Percentiles rank a stretch among this genome's conserved stretches.
Conservation (phyloP, 1,140 invertebrate species). For the Ridgeia piscesae region DNA sequence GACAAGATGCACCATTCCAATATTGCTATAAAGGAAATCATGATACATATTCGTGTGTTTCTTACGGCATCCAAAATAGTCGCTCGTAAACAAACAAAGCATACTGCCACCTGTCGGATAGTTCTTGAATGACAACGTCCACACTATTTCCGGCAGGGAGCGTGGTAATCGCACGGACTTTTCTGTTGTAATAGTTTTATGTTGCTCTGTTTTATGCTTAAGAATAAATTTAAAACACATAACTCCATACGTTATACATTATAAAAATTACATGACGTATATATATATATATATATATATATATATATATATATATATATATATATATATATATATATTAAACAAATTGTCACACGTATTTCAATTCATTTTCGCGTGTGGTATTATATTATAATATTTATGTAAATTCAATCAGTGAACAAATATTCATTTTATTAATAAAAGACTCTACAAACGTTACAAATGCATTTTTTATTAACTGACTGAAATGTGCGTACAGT, state of each 20-base stretch:
- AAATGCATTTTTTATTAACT: too few relatives aligned
- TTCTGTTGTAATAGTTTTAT: neutral
- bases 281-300: too few relatives aligned
- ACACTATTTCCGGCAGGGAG: neutral
- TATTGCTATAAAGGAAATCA: neutral
- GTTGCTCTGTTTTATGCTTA: neutral
- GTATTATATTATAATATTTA: neutral
- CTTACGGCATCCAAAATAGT: neutral
- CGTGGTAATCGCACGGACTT: too few relatives aligned
- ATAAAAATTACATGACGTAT: neutral
- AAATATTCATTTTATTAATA: too few relatives aligned
- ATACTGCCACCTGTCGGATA: neutral
- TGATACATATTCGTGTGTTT: neutral
- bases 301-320: too few relatives aligned
- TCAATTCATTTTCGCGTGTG: neutral
- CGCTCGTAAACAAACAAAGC: neutral
- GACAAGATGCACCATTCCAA: neutral
- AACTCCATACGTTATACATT: neutral
- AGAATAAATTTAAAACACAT: neutral
- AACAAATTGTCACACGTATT: too few relatives aligned
- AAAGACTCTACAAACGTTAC: too few relatives aligned
- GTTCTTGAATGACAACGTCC: neutral
- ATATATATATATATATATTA: too few relatives aligned
- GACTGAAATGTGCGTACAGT: neutral
- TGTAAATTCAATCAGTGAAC: neutral